These are phyloP conservation scores for Psettodes erumei DNA, from an alignment of 2,113 vertebrate genomes.

Conservation along the genomic window DNA sequence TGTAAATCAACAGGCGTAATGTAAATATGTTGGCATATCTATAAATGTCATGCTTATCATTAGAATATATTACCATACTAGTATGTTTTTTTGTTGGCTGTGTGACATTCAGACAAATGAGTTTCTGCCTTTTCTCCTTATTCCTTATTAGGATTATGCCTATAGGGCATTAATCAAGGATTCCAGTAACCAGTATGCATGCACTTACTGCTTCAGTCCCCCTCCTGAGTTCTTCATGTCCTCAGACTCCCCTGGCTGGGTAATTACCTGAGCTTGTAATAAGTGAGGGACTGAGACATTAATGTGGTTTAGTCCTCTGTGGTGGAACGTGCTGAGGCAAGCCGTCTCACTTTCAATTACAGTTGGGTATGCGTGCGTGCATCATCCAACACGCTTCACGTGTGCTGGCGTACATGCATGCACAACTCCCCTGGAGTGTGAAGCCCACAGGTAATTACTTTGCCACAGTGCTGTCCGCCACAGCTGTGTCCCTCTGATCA, in stretches of 20 bases:
- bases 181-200: conserved; percentile 30
- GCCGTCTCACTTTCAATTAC: conserved; percentile 67
- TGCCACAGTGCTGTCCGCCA: conserved; percentile 47
- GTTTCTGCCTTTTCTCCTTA: conserved; percentile 31
- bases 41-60: conserved; percentile 20
- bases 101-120: conserved; percentile 54
- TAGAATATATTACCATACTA: conserved; percentile 15
- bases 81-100: background rate
- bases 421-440: conserved; percentile 39
- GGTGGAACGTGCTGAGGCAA: conserved; percentile 30
- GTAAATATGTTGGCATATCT: conserved; percentile 24
- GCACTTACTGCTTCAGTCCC: conserved; percentile 13
- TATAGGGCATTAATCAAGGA: conserved; percentile 62
- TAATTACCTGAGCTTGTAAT: conserved; percentile 69
- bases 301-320: conserved; percentile 56
- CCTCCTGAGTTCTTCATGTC: conserved; percentile 23
- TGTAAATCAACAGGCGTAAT: conserved; percentile 16
- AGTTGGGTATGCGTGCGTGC: conserved; percentile 13
- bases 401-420: conserved; percentile 23
- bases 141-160: conserved; percentile 60
- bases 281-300: conserved; percentile 54
- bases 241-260: conserved; percentile 44
- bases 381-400: conserved; percentile 23
- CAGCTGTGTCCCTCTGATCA: conserved; percentile 63
- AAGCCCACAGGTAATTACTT: conserved; percentile 71